Base-by-base conservation (phyloP, 2,113 vertebrate genomes). In the Cygnus buccinator region DNA sequence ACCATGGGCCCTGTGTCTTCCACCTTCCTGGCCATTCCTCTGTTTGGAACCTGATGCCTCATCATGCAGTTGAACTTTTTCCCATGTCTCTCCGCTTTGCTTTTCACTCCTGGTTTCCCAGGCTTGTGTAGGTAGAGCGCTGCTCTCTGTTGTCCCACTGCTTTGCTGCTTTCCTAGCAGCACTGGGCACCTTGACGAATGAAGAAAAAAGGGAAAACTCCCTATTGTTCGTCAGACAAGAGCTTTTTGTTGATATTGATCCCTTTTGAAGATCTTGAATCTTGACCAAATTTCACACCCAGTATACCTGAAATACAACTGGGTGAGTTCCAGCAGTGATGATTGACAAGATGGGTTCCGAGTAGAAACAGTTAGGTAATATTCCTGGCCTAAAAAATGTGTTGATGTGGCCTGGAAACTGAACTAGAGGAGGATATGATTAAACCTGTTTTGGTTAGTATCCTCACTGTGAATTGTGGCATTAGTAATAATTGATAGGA, bases 391-490 rank as follows among this genome's bases (percentile, higher is more conserved):
- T 77, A 48, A 87, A 76, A 48, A 39, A 21, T 4, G 2, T 23
- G 4, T 19, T 73, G 29, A 33, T 26, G 43, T 82, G 19, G 44
- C n/a, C 39, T 61, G 41, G 52, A 89, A 92, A 70, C 25, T 19
- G 67, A 79, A 62, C 39, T 54, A 80, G 59, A 76, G 33, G 4
- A 28, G 35, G 33, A 9, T 29, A 8, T 54, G 18, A 65, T 89
- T 74, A 78, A 70, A 59, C 65, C 43, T 54, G 28, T 65, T 82
- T 43, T 77, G 70, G 23, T 74, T 65, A 20, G 28, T 68, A 14
- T 63, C 54, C 43, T 88, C 0, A 1, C 18, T 81, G 28, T 35
- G 65, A 74, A 18, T 50, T 0, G 0, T 4, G 3, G n/a, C 7
- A n/a, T 50, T 65, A n/a, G 26, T 43, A 77, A 14, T 43, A 50